phyloP scores from a whole-genome alignment of 2,113 vertebrate genomes.

The Scytalopus superciliaris region DNA sequence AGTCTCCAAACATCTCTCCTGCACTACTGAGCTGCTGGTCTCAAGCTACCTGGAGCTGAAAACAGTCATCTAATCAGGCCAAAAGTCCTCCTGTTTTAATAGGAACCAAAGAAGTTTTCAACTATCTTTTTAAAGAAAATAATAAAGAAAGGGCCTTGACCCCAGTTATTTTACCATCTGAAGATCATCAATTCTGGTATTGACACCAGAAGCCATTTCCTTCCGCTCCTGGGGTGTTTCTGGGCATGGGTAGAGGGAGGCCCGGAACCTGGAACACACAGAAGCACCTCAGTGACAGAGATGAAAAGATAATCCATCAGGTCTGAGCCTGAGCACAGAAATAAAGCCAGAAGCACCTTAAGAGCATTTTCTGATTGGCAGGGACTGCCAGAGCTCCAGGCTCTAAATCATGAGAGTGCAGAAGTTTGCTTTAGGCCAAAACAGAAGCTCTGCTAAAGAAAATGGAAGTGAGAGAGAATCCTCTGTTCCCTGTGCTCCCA shows the following conservation, averaged over 20 bases:
- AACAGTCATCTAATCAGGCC: not conserved
- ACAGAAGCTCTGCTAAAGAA: not conserved
- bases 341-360: not conserved
- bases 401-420: not conserved
- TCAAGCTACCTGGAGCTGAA: not conserved
- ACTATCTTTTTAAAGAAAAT: not conserved
- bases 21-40: not conserved
- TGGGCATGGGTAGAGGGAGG: conserved; percentile 95
- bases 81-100: not conserved
- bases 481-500: not conserved
- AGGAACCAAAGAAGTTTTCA: not conserved
- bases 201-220: conserved; percentile 96
- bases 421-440: not conserved
- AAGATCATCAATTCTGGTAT: conserved; percentile 96
- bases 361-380: not conserved
- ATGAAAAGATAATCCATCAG: not conserved
- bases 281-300: conserved; percentile 1
- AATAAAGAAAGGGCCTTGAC: not conserved
- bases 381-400: not conserved
- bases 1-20: not conserved
- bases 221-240: conserved; percentile 95
- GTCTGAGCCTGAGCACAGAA: not conserved
- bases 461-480: not conserved
- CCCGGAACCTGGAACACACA: conserved; percentile 86
- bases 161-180: conserved; percentile 85